Percentiles rank a stretch among this genome's conserved stretches.
These are phyloP conservation scores for Callosobruchus maculatus DNA, from an alignment of 2,888 invertebrate genomes.

Conservation along the genomic window DNA sequence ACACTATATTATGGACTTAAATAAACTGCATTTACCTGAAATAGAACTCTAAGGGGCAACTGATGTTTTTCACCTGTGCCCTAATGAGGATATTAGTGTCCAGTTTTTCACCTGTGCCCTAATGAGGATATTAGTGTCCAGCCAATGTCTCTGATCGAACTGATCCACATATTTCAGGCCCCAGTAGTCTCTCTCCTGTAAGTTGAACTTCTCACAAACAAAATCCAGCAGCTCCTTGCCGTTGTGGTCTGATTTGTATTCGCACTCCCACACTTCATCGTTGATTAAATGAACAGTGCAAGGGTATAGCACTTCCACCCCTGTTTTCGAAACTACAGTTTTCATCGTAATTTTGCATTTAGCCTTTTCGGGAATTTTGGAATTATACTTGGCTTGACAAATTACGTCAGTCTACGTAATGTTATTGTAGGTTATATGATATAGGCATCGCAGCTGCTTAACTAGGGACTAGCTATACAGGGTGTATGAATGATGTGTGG, in stretches of 20 bases:
- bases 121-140: conserved; percentile 23
- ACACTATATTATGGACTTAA: neutral
- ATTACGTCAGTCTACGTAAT: neutral
- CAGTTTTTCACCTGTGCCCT: conserved; percentile 23
- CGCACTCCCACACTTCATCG: conserved; percentile 24
- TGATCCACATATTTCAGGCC: conserved; percentile 23
- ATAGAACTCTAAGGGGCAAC: conserved; percentile 6
- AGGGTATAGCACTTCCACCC: conserved; percentile 24
- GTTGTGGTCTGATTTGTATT: conserved; percentile 24
- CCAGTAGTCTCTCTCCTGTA: conserved; percentile 23
- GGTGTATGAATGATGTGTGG: no score
- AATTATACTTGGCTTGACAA: neutral
- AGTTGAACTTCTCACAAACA: conserved; percentile 21
- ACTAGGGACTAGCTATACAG: no score
- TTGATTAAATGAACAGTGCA: conserved; percentile 24
- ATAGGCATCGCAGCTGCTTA: no score
- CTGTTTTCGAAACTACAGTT: conserved; percentile 22
- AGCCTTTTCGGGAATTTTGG: neutral
- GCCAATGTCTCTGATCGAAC: conserved; percentile 25
- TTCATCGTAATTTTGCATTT: conserved; percentile 17
- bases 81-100: conserved; percentile 22
- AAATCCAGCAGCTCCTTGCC: conserved; percentile 24
- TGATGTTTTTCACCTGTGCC: conserved; percentile 21
- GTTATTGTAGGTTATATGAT: no score
- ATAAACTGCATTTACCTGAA: neutral